Conservation (phyloP, 37 sponge, comb jelly and placozoan genomes). For the Dysidea cf. avara region DNA sequence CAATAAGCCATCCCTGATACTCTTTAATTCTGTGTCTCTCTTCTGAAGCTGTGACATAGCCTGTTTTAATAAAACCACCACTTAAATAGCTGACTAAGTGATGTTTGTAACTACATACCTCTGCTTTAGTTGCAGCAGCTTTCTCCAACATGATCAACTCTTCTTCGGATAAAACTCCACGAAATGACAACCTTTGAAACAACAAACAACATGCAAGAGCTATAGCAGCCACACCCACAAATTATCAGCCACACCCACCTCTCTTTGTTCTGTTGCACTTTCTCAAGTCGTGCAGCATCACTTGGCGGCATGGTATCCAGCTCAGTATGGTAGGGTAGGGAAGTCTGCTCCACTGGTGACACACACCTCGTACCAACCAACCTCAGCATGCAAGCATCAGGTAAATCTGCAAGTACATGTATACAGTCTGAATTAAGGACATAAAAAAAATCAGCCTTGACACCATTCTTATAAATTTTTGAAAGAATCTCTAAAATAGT, state of each 20-base stretch:
- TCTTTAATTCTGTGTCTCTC: conserved; percentile 46
- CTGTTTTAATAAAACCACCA: too few relatives aligned
- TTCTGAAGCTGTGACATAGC: conserved; percentile 15
- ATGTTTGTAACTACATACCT: conserved; percentile 11
- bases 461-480: too few relatives aligned
- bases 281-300: conserved; percentile 45
- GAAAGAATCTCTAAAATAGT: too few relatives aligned
- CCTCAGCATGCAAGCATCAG: background rate
- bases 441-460: too few relatives aligned
- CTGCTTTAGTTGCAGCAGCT: conserved; percentile 28
- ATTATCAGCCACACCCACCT: too few relatives aligned
- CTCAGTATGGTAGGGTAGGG: conserved; percentile 4
- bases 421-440: too few relatives aligned
- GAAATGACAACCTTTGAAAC: conserved; percentile 53
- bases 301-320: conserved; percentile 24
- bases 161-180: conserved; percentile 55
- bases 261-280: conserved; percentile 3
- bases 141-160: conserved; percentile 45
- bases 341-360: background rate
- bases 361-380: background rate
- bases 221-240: too few relatives aligned
- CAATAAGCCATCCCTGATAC: conserved; percentile 31
- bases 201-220: too few relatives aligned
- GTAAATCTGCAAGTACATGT: background rate
- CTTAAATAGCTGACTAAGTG: too few relatives aligned